Percentiles rank a stretch among this genome's conserved stretches.
Evolutionary conservation across 2,888 invertebrate genomes (phyloP).

Genomic region (Dryococelus australis): DNA sequence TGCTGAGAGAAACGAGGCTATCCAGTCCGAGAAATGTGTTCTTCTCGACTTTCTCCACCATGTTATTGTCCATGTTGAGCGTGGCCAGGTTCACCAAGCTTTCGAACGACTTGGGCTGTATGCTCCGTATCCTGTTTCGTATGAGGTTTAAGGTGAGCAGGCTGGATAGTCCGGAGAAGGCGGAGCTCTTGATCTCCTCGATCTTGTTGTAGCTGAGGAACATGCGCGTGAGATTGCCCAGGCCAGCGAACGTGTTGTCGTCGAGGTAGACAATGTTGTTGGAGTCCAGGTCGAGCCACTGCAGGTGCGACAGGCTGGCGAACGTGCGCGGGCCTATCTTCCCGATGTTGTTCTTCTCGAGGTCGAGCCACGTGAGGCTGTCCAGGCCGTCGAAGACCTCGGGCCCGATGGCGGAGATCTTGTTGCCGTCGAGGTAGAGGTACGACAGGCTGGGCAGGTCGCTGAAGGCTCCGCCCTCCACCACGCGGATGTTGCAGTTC

Average conservation of each 20-base stretch:
- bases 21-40: constrained; percentile 12
- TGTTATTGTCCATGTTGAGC: neutral
- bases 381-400: neutral
- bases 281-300: constrained; percentile 17
- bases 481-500: neutral
- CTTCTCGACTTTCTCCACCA: neutral
- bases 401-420: neutral
- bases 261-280: neutral
- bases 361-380: constrained; percentile 18
- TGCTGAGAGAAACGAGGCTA: neutral
- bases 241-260: neutral
- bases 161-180: neutral
- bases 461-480: constrained; percentile 12
- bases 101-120: neutral
- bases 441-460: neutral
- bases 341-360: constrained; percentile 19
- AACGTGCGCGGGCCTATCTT: neutral
- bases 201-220: constrained; percentile 26
- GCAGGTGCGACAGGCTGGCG: neutral
- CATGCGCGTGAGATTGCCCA: neutral
- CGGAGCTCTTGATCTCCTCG: neutral
- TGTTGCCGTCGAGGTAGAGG: constrained; percentile 13
- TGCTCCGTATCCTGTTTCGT: neutral
- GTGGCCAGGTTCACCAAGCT: neutral
- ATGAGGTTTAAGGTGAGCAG: neutral